Evolutionary conservation across 2,797 vertebrate genomes (phyloP).

Genomic region (Pantherophis vulpinus): DNA sequence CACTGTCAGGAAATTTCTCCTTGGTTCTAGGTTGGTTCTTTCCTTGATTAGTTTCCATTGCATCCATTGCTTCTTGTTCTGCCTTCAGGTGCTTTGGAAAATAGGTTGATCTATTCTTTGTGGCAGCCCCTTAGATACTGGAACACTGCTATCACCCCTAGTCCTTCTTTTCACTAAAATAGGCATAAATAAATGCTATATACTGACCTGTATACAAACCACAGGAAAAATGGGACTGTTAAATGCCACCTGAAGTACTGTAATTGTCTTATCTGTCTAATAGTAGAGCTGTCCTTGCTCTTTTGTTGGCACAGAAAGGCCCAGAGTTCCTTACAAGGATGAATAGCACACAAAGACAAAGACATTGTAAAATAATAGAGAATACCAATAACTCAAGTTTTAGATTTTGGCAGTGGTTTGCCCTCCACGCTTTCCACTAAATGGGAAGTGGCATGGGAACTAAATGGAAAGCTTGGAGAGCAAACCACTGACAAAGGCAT

Average conservation of each 20-base stretch:
- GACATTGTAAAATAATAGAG: not conserved
- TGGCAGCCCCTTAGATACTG: not conserved
- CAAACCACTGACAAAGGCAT: not conserved
- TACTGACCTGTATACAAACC: not conserved
- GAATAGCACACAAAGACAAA: not conserved
- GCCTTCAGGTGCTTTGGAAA: not conserved
- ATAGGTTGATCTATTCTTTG: not conserved
- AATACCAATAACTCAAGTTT: no score
- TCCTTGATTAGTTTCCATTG: not conserved
- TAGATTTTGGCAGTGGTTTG: no score
- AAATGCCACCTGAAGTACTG: not conserved
- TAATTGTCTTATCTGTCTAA: not conserved
- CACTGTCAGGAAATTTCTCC: not conserved
- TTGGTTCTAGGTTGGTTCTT: not conserved
- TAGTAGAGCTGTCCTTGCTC: not conserved
- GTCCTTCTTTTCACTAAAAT: not conserved
- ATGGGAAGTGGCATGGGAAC: no score
- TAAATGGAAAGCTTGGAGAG: no score
- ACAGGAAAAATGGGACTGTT: not conserved
- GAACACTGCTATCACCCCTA: not conserved
- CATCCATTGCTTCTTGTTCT: not conserved
- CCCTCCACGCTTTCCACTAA: no score
- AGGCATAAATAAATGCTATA: not conserved
- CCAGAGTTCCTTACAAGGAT: not conserved
- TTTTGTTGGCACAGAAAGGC: not conserved